Evolutionary conservation across 2,888 invertebrate genomes (phyloP).

Genomic region (Caenorhabditis imperialis): DNA sequence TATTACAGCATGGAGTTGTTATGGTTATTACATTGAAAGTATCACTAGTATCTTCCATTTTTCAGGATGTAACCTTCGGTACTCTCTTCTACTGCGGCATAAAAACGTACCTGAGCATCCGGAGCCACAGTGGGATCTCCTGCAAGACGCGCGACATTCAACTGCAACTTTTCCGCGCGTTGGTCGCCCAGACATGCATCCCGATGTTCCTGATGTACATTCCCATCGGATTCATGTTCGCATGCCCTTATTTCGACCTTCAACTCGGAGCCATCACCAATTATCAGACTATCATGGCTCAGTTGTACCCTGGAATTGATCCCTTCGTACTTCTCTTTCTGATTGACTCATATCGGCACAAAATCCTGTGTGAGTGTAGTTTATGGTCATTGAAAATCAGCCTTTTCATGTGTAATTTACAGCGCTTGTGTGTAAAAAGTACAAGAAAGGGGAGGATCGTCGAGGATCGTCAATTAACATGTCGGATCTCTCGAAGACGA

Average conservation of each 20-base stretch:
- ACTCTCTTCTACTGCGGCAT: constrained; percentile 35
- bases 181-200: constrained; percentile 27
- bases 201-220: constrained; percentile 41
- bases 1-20: constrained; percentile 20
- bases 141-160: constrained; percentile 28
- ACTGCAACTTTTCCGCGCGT: constrained; percentile 37
- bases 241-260: constrained; percentile 31
- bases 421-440: no score
- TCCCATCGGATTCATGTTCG: constrained; percentile 26
- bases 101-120: constrained; percentile 13
- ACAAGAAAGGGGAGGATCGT: no score
- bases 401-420: no score
- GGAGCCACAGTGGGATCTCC: constrained; percentile 12
- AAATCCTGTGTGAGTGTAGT: constrained; percentile 2
- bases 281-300: constrained; percentile 26
- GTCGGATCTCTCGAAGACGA: no score
- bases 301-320: constrained; percentile 37
- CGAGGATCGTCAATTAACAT: no score
- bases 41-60: background rate
- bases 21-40: no score
- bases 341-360: constrained; percentile 19
- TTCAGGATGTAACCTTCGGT: constrained; percentile 13
- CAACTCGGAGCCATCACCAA: constrained; percentile 32
- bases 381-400: background rate
- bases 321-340: constrained; percentile 19